Conservation (phyloP, 23 tunicate species). For the Oikopleura albicans region DNA sequence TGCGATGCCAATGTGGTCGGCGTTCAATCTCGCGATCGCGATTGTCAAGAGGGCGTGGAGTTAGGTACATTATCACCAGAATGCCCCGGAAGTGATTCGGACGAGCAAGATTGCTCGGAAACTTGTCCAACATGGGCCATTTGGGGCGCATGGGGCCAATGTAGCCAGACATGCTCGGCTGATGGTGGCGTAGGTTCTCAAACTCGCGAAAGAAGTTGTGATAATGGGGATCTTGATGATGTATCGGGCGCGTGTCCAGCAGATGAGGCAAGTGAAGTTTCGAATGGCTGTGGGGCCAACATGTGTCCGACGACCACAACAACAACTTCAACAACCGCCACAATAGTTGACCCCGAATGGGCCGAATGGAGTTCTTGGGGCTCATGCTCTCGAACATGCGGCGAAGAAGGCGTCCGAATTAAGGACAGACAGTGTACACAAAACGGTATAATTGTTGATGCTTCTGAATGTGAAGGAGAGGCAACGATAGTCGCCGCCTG, state of each 20-base stretch:
- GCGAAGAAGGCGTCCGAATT: neutral
- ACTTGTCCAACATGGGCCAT: neutral
- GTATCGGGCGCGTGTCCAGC: neutral
- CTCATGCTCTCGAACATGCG: neutral
- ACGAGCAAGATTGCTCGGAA: neutral
- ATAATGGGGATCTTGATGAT: neutral
- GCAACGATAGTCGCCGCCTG: no score
- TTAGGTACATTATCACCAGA: neutral
- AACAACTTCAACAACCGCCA: no score
- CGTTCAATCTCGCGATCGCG: neutral
- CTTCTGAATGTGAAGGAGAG: no score
- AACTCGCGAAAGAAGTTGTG: neutral
- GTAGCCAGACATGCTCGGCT: neutral
- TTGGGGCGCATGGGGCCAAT: neutral
- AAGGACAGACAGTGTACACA: neutral
- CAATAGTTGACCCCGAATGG: no score
- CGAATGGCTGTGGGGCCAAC: neutral
- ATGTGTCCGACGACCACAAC: no score
- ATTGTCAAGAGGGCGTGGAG: neutral
- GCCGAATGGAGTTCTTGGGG: neutral
- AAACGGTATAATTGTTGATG: neutral
- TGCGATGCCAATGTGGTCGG: neutral
- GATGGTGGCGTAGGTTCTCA: neutral
- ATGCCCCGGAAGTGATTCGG: neutral
- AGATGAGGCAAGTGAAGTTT: neutral